Base-by-base conservation (phyloP, 2,888 invertebrate species). In the Orchestes rusci region DNA sequence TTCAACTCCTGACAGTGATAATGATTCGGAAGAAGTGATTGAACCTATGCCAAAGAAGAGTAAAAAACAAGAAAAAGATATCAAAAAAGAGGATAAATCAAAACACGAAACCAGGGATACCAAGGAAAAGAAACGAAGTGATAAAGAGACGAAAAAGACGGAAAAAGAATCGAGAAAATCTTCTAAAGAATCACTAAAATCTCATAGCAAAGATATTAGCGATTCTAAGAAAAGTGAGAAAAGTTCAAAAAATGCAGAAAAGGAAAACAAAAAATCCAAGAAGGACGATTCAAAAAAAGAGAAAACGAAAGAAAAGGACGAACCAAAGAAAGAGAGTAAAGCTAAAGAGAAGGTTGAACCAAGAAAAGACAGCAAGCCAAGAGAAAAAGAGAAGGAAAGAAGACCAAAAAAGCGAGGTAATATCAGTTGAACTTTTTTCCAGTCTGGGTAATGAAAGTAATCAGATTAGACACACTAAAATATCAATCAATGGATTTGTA, bases 241-340 rank as follows among this genome's bases (percentile, higher is more conserved):
- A n/a, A n/a, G n/a, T n/a, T 54, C 15, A 42, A 54, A 51, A 12
- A 45, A 59, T 45, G 31, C 56, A 37, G 54, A 59, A 48, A 56
- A 39, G 52, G 56, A 44, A 42, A 13, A 8, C 31, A 13, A 2
- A 23, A 5, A 10, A 12, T 2, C 31, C 8, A 13, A 2, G 31
- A 13, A 13, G 2, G 31, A 31, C 31, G 12, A 13, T 59, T 60
- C 40, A 59, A 64, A 56, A 67, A 17, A 56, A 69, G 7, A 34
- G 37, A 17, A 39, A n/a, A 40, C 10, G 12, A 13, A 34, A 34
- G 10, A 19, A 5, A 51, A 54, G 29, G 23, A 29, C 2, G 48
- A 45, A 48, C 30, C 37, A 16, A 18, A 53, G 38, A 41, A 58
- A 52, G 43, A 50, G 43, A 37, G 53, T 44, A 36, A 35, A n/a